Evolutionary conservation across 2,797 vertebrate genomes (phyloP), one percentile per base, ranked within the genome.

Genomic region (Hemibagrus guttatus): DNA sequence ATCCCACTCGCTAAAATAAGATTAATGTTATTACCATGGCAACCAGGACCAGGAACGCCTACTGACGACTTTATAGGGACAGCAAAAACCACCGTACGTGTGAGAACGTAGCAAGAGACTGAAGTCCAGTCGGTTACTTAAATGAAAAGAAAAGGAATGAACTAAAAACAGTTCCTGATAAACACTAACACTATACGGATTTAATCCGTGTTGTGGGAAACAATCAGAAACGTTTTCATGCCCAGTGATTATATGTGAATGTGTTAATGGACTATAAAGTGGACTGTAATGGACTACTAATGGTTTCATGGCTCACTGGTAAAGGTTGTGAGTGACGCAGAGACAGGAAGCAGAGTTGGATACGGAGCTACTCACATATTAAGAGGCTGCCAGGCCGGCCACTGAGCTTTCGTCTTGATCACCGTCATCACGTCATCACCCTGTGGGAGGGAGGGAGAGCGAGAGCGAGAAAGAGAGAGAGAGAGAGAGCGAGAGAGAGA

Each of bases 311-410:
- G 68, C 19, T 35, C 28, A 61, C 12, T 81, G 39, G 46, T 74
- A 56, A 86, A 71, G 76, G 19, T 82, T 66, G 31, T 12, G 69
- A 74, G 35, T 46, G n/a, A 63, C 8, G 1, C 61, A 64, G 21
- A 42, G 49, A 56, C 46, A 54, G 52, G n/a, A 58, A 80, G 35
- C 21, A 4, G 56, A 42, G 35, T 58, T 21, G 13, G 35, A 80
- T 7, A n/a, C n/a, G 68, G 79, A 76, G 46, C 17, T 95, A 98
- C 98, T 99, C 95, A 99, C 98, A 99, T 94, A 52, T 99, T 99
- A 89, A 98, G 95, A n/a, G 98, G 98, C 91, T 99, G 98, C 98
- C 97, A 99, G 84, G 98, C 98, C 0, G 98, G 98, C 98, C 98
- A 99, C 93, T 99, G 98, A 79, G 98, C 98, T 94, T 99, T 99